Conservation (phyloP, 2,888 invertebrate genomes). For the Drosophila prostipennis region DNA sequence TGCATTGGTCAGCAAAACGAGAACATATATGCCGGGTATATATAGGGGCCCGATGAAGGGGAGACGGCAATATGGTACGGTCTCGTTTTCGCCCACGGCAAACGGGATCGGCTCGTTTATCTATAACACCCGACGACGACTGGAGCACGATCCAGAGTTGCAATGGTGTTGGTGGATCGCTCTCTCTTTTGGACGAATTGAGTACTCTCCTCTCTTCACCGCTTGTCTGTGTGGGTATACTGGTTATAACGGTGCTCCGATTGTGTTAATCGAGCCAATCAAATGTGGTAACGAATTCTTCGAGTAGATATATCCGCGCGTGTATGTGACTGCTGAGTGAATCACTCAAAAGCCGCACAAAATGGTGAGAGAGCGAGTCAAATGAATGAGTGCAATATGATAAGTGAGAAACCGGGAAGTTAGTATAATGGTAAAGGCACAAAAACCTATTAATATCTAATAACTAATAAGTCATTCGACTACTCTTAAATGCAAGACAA, state of each 20-base stretch:
- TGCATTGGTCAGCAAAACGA: slow-evolving; percentile 83
- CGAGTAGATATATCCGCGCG: slow-evolving; percentile 6
- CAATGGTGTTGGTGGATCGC: slow-evolving; percentile 33
- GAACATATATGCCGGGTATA: slow-evolving; percentile 63
- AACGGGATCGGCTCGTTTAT: slow-evolving; percentile 53
- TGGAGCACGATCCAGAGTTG: slow-evolving; percentile 41
- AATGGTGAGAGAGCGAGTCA: slow-evolving; percentile 29
- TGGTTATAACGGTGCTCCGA: slow-evolving; percentile 82
- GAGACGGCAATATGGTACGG: slow-evolving; percentile 52
- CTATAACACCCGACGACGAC: slow-evolving; percentile 60
- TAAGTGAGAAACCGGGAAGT: neutral
- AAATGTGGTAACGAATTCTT: slow-evolving; percentile 69
- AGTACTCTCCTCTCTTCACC: slow-evolving; percentile 2
- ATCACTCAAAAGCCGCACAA: slow-evolving; percentile 17
- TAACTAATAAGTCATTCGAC: too few species aligned
- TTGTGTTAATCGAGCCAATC: slow-evolving; percentile 82
- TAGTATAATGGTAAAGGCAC: neutral
- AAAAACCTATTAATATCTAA: neutral
- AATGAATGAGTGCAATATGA: slow-evolving; percentile 7
- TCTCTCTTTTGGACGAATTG: slow-evolving; percentile 15
- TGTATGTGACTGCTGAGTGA: slow-evolving; percentile 6
- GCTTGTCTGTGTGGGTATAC: slow-evolving; percentile 47
- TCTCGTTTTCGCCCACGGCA: slow-evolving; percentile 51
- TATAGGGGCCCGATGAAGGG: slow-evolving; percentile 42
- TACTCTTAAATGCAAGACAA: too few species aligned